phyloP scores from a whole-genome alignment of 2,888 invertebrate genomes.

The Ormyrus pomaceus region DNA sequence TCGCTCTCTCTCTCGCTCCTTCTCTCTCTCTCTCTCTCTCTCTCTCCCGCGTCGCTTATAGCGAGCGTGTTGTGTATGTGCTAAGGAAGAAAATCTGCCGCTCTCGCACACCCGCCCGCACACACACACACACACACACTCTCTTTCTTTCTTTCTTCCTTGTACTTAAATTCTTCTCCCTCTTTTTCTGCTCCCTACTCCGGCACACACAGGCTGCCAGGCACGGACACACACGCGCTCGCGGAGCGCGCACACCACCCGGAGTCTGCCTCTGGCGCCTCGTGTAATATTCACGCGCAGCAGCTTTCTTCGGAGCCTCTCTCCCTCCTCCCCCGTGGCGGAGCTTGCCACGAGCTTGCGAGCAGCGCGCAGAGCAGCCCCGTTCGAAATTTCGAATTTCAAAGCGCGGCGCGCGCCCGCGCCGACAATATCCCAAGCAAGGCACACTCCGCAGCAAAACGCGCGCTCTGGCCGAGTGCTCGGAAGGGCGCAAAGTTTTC shows the following conservation, averaged over 20 bases:
- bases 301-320: background rate
- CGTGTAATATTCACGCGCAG: constrained; percentile 48
- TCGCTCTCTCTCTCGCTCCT: too few species aligned
- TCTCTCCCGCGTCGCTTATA: constrained; percentile 8
- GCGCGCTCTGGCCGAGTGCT: too few species aligned
- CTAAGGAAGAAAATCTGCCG: too few species aligned
- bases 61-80: too few species aligned
- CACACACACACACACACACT: background rate
- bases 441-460: too few species aligned
- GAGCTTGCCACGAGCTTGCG: background rate
- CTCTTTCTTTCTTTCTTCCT: constrained; percentile 26
- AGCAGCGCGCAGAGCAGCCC: background rate
- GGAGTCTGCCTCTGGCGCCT: constrained; percentile 47
- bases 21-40: constrained; percentile 41
- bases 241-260: background rate
- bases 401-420: constrained; percentile 8
- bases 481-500: background rate
- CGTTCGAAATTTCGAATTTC: constrained; percentile 34
- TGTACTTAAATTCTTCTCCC: constrained; percentile 22
- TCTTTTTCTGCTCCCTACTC: background rate
- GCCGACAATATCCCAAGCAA: too few species aligned
- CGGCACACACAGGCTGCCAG: background rate
- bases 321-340: background rate
- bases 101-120: too few species aligned
- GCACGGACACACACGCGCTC: background rate